A percentile compares a stretch with the other conserved stretches of the same genome.
Evolutionary conservation across 2,888 invertebrate species (phyloP).

Genomic region (Caenorhabditis sp.): DNA sequence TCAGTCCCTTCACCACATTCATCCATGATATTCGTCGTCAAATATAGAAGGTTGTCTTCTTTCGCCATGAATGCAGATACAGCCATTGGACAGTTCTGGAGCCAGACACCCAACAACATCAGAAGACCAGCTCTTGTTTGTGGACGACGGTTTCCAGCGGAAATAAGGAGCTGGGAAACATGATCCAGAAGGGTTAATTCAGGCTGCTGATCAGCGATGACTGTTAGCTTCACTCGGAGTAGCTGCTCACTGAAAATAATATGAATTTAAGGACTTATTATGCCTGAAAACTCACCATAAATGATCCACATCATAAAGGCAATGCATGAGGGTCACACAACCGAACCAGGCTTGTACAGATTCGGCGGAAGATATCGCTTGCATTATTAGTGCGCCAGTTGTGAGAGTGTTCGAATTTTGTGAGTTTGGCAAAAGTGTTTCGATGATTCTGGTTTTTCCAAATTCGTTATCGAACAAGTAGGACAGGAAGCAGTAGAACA

Average conservation of each 20-base stretch:
- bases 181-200: constrained; percentile 92
- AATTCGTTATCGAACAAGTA: constrained; percentile 94
- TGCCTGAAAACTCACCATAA: constrained; percentile 61
- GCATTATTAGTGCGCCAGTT: constrained; percentile 67
- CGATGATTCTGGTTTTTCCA: constrained; percentile 88
- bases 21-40: constrained; percentile 83
- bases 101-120: constrained; percentile 93
- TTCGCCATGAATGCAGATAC: constrained; percentile 89
- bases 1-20: constrained; percentile 90
- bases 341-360: constrained; percentile 90
- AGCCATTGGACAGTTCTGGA: constrained; percentile 90
- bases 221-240: constrained; percentile 92
- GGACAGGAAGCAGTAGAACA: constrained; percentile 97
- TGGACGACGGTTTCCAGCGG: constrained; percentile 77
- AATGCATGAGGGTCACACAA: constrained; percentile 92
- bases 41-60: constrained; percentile 77
- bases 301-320: constrained; percentile 88
- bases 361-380: constrained; percentile 72
- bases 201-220: constrained; percentile 88
- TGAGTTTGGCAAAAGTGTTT: constrained; percentile 93
- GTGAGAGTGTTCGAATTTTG: constrained; percentile 83
- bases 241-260: constrained; percentile 89
- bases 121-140: constrained; percentile 93
- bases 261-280: not conserved
- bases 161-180: constrained; percentile 85